Evolutionary conservation across 1,140 invertebrate genomes (phyloP).

Genomic region (Antheraea mylitta): DNA sequence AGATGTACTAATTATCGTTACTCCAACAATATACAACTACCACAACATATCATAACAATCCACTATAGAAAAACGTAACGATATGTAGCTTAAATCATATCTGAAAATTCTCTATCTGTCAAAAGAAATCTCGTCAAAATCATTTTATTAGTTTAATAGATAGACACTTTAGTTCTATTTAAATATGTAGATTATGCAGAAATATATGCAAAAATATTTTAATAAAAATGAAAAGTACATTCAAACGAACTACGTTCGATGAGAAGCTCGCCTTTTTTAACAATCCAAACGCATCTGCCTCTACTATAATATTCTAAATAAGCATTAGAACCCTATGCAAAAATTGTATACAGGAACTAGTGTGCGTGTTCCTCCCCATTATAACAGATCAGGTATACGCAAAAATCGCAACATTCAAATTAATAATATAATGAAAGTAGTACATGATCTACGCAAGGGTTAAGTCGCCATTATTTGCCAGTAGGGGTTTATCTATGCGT

Average conservation of each 20-base stretch:
- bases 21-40: too few species aligned
- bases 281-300: slow-evolving; percentile 52
- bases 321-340: slow-evolving; percentile 68
- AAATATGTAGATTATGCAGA: too few species aligned
- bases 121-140: too few species aligned
- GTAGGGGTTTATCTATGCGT: slow-evolving; percentile 12
- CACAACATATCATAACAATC: too few species aligned
- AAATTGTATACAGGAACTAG: slow-evolving; percentile 51
- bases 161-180: too few species aligned
- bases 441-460: slow-evolving; percentile 55
- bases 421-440: slow-evolving; percentile 74
- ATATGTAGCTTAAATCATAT: too few species aligned
- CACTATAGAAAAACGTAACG: too few species aligned
- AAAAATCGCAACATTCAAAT: slow-evolving; percentile 76
- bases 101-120: too few species aligned
- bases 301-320: slow-evolving; percentile 38
- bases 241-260: not conserved
- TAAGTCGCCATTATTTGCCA: slow-evolving; percentile 47
- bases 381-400: slow-evolving; percentile 70
- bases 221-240: too few species aligned
- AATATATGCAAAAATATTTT: too few species aligned
- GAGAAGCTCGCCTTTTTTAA: not conserved
- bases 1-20: too few species aligned
- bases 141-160: too few species aligned
- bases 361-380: slow-evolving; percentile 40